These are phyloP conservation scores for Chrysemys picta DNA, from an alignment of 2,113 vertebrate genomes.

Conservation along the genomic window DNA sequence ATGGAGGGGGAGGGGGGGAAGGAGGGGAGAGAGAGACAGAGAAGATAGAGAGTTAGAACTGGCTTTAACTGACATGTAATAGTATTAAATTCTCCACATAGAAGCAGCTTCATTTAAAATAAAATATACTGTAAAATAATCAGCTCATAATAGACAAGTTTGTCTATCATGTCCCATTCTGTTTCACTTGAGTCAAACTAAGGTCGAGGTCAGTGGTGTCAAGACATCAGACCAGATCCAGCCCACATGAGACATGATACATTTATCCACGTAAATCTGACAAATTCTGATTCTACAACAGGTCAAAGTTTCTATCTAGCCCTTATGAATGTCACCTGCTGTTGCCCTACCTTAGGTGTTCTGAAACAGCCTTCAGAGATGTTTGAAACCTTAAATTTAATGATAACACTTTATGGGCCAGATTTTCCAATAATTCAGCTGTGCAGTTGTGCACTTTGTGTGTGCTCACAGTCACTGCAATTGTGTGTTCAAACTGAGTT, in stretches of 20 bases:
- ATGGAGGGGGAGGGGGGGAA: fast-evolving
- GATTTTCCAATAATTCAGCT: not conserved
- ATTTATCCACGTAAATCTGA: not conserved
- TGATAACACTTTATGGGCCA: fast-evolving
- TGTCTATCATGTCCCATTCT: not conserved
- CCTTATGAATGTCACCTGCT: not conserved
- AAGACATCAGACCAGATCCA: not conserved
- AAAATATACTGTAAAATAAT: not conserved
- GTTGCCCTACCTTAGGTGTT: not conserved
- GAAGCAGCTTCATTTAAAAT: not conserved
- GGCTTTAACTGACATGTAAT: not conserved
- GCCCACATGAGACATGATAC: not conserved
- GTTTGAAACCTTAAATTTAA: not conserved
- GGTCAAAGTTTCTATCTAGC: not conserved
- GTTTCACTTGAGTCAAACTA: not conserved
- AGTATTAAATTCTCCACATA: not conserved
- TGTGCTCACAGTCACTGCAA: not conserved
- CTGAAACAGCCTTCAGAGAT: not conserved
- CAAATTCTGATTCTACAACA: not conserved
- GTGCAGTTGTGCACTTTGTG: not conserved
- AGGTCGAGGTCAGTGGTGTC: not conserved
- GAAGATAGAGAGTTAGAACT: not conserved
- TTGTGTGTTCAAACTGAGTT: not conserved
- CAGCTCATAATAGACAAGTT: no score
- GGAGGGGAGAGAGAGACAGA: not conserved